Conservation (phyloP, 1,140 invertebrate genomes). For the Drosophila parvula region DNA sequence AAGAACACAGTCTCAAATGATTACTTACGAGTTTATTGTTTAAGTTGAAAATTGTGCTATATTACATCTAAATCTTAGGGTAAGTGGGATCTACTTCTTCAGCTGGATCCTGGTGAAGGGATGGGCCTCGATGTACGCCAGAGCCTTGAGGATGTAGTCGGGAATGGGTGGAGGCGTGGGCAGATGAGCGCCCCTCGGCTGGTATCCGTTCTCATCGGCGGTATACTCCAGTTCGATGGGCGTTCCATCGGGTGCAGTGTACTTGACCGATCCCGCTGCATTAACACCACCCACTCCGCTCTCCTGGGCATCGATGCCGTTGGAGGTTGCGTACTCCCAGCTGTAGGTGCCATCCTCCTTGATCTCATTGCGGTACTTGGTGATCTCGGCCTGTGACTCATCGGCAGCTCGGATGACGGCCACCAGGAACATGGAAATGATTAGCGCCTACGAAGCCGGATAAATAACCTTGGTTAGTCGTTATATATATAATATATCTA, state of each 20-base stretch:
- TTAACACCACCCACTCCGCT: slow-evolving; percentile 80
- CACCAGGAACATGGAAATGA: slow-evolving; percentile 48
- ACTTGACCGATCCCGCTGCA: slow-evolving; percentile 60
- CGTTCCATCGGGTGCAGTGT: slow-evolving; percentile 84
- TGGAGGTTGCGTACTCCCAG: slow-evolving; percentile 86
- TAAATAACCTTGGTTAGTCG: not conserved
- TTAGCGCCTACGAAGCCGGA: slow-evolving; percentile 35
- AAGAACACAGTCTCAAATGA: not conserved
- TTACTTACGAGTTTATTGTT: slow-evolving; percentile 35
- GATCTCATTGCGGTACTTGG: slow-evolving; percentile 85
- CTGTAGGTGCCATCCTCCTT: slow-evolving; percentile 86
- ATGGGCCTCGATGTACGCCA: slow-evolving; percentile 86
- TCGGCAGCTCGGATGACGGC: slow-evolving; percentile 52
- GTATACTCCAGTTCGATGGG: slow-evolving; percentile 87
- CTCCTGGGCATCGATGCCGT: slow-evolving; percentile 86
- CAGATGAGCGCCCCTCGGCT: slow-evolving; percentile 88
- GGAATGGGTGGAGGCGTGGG: slow-evolving; percentile 92
- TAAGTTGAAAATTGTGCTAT: slow-evolving; percentile 25
- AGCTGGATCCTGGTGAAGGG: slow-evolving; percentile 80
- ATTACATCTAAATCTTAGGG: slow-evolving; percentile 24
- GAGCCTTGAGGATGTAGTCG: slow-evolving; percentile 87
- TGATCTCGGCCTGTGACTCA: slow-evolving; percentile 62
- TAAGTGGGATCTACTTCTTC: slow-evolving; percentile 43
- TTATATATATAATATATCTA: not conserved
- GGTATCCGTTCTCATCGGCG: slow-evolving; percentile 92